Conservation (phyloP, 2,113 vertebrate genomes). For the Lanius collurio region DNA sequence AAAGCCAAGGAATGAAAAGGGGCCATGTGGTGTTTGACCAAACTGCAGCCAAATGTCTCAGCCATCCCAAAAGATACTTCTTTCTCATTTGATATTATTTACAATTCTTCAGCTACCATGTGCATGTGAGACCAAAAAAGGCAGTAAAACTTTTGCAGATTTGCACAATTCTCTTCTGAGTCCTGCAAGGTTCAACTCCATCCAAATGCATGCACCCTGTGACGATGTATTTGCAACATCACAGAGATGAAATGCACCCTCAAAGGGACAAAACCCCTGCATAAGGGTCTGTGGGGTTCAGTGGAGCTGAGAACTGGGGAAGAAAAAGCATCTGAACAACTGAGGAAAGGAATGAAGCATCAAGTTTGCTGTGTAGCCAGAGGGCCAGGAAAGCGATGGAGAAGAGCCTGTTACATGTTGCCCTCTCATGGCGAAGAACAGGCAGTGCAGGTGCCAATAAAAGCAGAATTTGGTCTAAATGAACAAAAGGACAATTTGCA, state of each 20-base stretch:
- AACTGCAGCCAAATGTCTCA: background rate
- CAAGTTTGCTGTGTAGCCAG: background rate
- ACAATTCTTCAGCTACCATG: background rate
- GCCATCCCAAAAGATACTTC: background rate
- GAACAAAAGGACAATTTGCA: background rate
- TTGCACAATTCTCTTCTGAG: background rate
- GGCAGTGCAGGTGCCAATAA: background rate
- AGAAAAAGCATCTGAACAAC: background rate
- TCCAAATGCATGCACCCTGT: rapidly evolving
- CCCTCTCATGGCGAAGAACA: slow-evolving; percentile 57
- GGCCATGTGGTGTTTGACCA: background rate
- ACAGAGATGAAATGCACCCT: background rate
- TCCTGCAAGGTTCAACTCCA: background rate
- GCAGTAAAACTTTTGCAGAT: background rate
- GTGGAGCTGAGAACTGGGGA: background rate
- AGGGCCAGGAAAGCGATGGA: background rate
- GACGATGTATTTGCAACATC: background rate
- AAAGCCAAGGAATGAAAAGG: background rate
- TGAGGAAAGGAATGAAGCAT: background rate
- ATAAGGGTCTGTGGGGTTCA: background rate
- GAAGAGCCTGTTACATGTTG: background rate
- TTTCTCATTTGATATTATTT: background rate
- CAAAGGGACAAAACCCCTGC: background rate
- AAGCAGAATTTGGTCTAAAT: background rate
- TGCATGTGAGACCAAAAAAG: background rate